phyloP scores from a whole-genome alignment of 92 coral and sea anemone genomes.

The Porites lobata region DNA sequence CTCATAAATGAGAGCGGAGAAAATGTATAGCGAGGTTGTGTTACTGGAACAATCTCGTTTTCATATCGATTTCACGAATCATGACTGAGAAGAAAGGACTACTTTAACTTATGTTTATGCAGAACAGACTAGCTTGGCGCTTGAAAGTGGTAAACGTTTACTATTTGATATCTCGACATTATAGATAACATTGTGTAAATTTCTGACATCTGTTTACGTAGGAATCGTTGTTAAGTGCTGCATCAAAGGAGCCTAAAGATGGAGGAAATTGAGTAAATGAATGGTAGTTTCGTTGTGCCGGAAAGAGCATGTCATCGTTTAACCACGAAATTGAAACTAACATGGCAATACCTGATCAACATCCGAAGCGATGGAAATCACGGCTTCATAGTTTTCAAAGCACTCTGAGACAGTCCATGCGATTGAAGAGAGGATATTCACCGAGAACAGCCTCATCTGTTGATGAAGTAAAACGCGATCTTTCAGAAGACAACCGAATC shows the following conservation, averaged over 20 bases:
- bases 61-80: background rate
- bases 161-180: background rate
- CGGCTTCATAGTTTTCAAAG: constrained; percentile 66
- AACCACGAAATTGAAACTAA: constrained; percentile 13
- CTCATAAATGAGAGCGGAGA: background rate
- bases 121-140: background rate
- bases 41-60: background rate
- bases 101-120: background rate
- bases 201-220: constrained; percentile 51
- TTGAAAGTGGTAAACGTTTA: background rate
- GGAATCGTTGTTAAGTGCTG: constrained; percentile 29
- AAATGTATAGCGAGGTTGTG: background rate
- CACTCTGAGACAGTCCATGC: constrained; percentile 57
- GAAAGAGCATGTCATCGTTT: constrained; percentile 6
- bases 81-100: background rate
- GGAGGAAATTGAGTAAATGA: background rate
- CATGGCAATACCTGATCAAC: constrained; percentile 26
- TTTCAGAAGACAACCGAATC: background rate
- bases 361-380: constrained; percentile 53
- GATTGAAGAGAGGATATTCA: constrained; percentile 44
- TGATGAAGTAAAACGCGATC: background rate
- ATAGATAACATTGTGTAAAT: constrained; percentile 31
- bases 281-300: constrained; percentile 4
- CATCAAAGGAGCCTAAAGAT: constrained; percentile 3
- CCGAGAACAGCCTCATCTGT: constrained; percentile 7